Evolutionary conservation across 2,113 vertebrate species (phyloP), one percentile per base, ranked within the genome.

Genomic region (Psittacara wagleri): DNA sequence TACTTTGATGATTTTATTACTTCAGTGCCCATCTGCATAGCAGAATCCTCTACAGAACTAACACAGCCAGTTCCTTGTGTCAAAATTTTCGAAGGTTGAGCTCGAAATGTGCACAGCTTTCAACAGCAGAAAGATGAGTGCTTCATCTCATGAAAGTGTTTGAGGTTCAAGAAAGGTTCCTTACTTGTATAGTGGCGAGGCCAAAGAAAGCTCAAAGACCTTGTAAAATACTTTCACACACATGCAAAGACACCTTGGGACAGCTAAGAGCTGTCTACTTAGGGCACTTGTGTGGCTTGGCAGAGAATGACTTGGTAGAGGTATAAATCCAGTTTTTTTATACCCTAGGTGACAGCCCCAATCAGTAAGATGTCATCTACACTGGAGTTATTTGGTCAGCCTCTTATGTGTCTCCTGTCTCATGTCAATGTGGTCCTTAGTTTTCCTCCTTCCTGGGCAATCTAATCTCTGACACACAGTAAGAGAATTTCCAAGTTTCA

Each of bases 1-100:
- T 95, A 39, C 86, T 96, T 88, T 92, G 92, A 94, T 92, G 83
- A 39, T 92, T 96, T 94, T 76, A 68, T 55, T 75, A 61, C 74
- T 86, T 67, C 78, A 64, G 48, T 92, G 55, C 19, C 69, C 24
- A 8, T 96, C 92, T 95, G 62, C 94, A 94, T 91, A 94, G 83
- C 93, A 95, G 95, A 97, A 95, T 94, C 48, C 95, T 91, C 94
- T 69, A 61, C 73, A 97, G 83, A 90, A 78, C 83, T 79, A 78
- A 86, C 39, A 82, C 62, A 89, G 74, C 69, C 57, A 74, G 77
- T 28, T 94, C 62, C 81, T 75, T 61, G 29, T 91, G 81, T 92
- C 91, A 92, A 41, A 75, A 57, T 61, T 61, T 89, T 92, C 57
- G 57, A 61, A 89, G 48, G 20, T 16, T 82, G 76, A 82, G 33